Evolutionary conservation across 1,140 invertebrate species (phyloP), one percentile per base, ranked within the genome.

Genomic region (Caerostris extrusa): DNA sequence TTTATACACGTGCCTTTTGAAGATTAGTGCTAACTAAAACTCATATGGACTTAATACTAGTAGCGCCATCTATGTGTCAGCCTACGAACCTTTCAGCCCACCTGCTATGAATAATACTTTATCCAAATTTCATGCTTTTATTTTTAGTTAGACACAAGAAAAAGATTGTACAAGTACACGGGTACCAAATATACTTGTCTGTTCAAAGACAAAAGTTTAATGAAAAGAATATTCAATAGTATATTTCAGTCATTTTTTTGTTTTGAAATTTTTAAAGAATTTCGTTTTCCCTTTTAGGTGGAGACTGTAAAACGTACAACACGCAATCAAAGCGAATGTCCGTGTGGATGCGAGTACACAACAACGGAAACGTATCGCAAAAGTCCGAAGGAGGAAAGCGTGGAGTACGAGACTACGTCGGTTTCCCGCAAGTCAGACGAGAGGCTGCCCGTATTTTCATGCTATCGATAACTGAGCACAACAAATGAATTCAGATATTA

Each of bases 391-490:
- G 81, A 67, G 2, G 50, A 64, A 4, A 64, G n/a, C 6, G 50
- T 92, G 3, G 81, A 67, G 14, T 56, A 60, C 19, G 55, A 67
- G 12, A 56, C 61, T 14, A 57, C 55, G 10, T 57, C 53, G 7
- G 61, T 81, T 0, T 58, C 14, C 58, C 90, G n/a, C 34, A 53
- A 57, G 14, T 34, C 17, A 60, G 34, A 4, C 3, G 90, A 92
- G 5, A 83, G 55, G 50, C 8, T 92, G 2, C 90, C 90, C 3
- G 8, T 92, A 5, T 85, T 92, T n/a, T 92, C 90, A 12, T 85
- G 81, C n/a, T 85, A 92, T 56, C 34, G 90, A 83, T 92, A 56
- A 85, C 12, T 19, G 34, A 34, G 34, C 10, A 4, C 7, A 34
- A 55, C 5, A 58, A 56, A 83, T 2, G 12, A 83, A 56, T 83